phyloP scores from a whole-genome alignment of 2,113 vertebrate genomes.

The Oncorhynchus kisutch region DNA sequence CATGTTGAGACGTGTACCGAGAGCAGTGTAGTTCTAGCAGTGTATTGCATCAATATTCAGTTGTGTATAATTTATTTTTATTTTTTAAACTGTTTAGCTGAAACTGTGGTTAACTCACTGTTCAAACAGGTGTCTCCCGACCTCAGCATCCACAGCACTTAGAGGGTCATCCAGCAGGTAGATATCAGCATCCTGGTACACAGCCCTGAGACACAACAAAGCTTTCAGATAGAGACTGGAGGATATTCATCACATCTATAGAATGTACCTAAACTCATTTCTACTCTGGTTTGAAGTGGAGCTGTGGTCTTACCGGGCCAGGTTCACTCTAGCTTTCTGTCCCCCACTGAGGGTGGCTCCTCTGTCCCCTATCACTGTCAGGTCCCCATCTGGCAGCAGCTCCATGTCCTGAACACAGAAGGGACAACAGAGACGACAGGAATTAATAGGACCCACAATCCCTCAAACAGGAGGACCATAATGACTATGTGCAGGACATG shows the following conservation, averaged over 20 bases:
- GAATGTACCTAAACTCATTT: background rate
- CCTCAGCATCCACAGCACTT: conserved; percentile 86
- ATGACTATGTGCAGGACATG: background rate
- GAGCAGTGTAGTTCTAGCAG: background rate
- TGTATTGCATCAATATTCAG: too few species aligned
- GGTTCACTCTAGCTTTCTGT: conserved; percentile 85
- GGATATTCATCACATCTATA: background rate
- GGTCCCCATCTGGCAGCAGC: conserved; percentile 78
- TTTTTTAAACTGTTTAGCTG: too few species aligned
- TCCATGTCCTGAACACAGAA: conserved; percentile 76
- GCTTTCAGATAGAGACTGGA: background rate
- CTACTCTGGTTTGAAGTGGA: background rate
- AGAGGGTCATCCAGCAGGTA: conserved; percentile 87
- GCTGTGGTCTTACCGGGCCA: conserved; percentile 72
- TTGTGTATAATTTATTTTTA: too few species aligned
- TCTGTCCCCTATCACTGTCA: conserved; percentile 85
- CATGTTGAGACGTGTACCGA: too few species aligned
- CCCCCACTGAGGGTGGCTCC: conserved; percentile 85
- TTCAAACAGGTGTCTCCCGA: conserved; percentile 83
- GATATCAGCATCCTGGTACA: conserved; percentile 87
- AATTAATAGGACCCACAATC: background rate
- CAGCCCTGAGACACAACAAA: conserved; percentile 70
- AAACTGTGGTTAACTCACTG: conserved; percentile 70
- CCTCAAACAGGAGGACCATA: background rate
- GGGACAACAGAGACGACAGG: background rate